phyloP scores from a whole-genome alignment of 2,888 invertebrate species.

The Cantharis rustica region DNA sequence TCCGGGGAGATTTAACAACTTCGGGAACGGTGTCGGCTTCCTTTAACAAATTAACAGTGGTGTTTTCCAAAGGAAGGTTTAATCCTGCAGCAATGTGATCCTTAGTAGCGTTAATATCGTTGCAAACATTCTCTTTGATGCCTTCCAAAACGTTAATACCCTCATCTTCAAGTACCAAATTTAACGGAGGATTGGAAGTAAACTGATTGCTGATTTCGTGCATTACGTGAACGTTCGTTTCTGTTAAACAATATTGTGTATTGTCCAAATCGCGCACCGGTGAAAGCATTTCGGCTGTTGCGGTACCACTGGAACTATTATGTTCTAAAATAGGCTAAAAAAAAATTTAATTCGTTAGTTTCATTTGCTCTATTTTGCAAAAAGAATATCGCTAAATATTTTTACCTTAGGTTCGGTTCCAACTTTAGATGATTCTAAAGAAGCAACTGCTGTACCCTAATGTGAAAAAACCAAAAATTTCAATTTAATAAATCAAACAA shows the following conservation, averaged over 20 bases:
- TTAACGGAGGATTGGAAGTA: neutral
- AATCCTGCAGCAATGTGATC: conserved; percentile 6
- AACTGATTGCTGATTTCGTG: conserved; percentile 12
- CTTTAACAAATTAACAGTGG: conserved; percentile 17
- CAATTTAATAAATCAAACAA: neutral
- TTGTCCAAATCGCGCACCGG: conserved; percentile 47
- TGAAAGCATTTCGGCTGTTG: conserved; percentile 50
- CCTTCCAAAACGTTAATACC: neutral
- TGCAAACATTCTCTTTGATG: neutral
- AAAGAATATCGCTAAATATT: neutral
- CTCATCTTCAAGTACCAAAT: neutral
- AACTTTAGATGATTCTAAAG: neutral
- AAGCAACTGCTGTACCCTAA: neutral
- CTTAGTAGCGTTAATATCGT: neutral
- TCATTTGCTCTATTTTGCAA: neutral
- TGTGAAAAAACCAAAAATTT: neutral
- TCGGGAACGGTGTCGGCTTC: neutral
- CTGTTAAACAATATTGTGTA: conserved; percentile 17
- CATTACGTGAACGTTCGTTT: conserved; percentile 18
- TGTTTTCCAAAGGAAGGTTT: conserved; percentile 21
- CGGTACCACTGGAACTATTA: conserved; percentile 45
- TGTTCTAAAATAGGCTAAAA: conserved; percentile 52
- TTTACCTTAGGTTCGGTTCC: neutral
- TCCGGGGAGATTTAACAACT: neutral
- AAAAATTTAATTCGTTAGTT: neutral